These are phyloP conservation scores for Chouioia cunea DNA, from an alignment of 2,888 invertebrate genomes.

Conservation along the genomic window DNA sequence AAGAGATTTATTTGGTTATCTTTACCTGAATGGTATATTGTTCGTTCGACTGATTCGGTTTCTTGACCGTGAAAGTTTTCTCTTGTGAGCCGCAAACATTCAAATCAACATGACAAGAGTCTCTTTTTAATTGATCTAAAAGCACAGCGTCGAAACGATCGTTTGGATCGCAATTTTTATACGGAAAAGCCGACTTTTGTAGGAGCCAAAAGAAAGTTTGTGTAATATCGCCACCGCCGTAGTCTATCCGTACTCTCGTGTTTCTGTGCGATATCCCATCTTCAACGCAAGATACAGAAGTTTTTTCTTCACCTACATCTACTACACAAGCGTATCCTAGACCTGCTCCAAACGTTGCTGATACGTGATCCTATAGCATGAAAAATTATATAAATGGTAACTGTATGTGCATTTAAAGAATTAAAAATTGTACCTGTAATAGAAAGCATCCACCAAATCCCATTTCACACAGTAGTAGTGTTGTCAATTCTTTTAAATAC, in stretches of 20 bases:
- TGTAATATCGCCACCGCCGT: constrained; percentile 92
- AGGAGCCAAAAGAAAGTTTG: constrained; percentile 90
- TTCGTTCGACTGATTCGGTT: constrained; percentile 77
- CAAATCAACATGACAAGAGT: constrained; percentile 91
- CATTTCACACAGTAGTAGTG: constrained; percentile 82
- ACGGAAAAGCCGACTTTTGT: constrained; percentile 91
- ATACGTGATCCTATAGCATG: constrained; percentile 83
- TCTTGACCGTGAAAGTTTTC: constrained; percentile 81
- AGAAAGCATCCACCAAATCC: constrained; percentile 89
- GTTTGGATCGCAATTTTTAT: constrained; percentile 82
- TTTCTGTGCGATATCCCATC: constrained; percentile 94
- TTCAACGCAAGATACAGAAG: constrained; percentile 95
- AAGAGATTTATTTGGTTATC: constrained; percentile 4
- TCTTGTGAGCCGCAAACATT: constrained; percentile 91
- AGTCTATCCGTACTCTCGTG: constrained; percentile 86
- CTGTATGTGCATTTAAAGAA: neutral
- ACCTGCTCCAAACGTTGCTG: constrained; percentile 87
- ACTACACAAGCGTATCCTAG: constrained; percentile 92
- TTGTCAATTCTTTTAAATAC: constrained; percentile 87
- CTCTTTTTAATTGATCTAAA: constrained; percentile 87
- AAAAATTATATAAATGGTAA: neutral
- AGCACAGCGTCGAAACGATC: constrained; percentile 83
- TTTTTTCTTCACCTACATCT: constrained; percentile 95
- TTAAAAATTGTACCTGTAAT: constrained; percentile 74
- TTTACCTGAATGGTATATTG: constrained; percentile 80